These are phyloP conservation scores for Cyrtorhinus lividipennis DNA, from an alignment of 1,140 invertebrate genomes.

Conservation along the genomic window DNA sequence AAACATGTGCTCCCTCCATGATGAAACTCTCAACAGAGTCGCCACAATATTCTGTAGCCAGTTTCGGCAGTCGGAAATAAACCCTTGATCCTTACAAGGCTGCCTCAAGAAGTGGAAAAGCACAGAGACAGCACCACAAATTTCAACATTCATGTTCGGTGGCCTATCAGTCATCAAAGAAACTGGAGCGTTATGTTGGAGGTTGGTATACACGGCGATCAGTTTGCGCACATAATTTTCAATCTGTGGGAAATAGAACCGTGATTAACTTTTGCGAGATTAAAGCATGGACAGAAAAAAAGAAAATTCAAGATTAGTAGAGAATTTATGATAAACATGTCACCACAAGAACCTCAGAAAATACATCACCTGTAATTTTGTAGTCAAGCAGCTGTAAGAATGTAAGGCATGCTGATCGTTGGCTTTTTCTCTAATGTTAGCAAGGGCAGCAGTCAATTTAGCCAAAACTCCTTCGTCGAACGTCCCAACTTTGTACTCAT, in stretches of 20 bases:
- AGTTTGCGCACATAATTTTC: conserved; percentile 24
- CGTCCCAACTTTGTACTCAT: conserved; percentile 33
- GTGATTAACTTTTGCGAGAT: no score
- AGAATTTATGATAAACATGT: background rate
- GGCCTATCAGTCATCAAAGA: conserved; percentile 20
- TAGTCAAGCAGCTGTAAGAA: conserved; percentile 32
- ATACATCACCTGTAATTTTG: conserved; percentile 23
- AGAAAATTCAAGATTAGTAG: background rate
- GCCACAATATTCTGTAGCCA: conserved; percentile 55
- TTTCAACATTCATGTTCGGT: conserved; percentile 19
- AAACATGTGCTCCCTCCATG: conserved; percentile 65
- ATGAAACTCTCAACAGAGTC: conserved; percentile 49
- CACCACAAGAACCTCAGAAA: background rate
- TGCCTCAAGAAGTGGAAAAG: conserved; percentile 53
- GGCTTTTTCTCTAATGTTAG: conserved; percentile 32
- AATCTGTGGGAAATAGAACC: conserved; percentile 26
- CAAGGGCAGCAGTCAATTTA: conserved; percentile 31
- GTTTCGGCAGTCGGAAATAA: conserved; percentile 43
- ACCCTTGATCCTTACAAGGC: conserved; percentile 42
- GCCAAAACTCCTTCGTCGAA: conserved; percentile 31
- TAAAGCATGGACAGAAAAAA: no score
- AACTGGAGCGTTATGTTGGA: conserved; percentile 34
- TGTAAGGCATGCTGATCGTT: conserved; percentile 35
- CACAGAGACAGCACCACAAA: conserved; percentile 25
- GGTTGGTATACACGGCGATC: conserved; percentile 26